These are phyloP conservation scores for Thecocarcelia acutangulata DNA, from an alignment of 2,888 invertebrate genomes.

Conservation along the genomic window DNA sequence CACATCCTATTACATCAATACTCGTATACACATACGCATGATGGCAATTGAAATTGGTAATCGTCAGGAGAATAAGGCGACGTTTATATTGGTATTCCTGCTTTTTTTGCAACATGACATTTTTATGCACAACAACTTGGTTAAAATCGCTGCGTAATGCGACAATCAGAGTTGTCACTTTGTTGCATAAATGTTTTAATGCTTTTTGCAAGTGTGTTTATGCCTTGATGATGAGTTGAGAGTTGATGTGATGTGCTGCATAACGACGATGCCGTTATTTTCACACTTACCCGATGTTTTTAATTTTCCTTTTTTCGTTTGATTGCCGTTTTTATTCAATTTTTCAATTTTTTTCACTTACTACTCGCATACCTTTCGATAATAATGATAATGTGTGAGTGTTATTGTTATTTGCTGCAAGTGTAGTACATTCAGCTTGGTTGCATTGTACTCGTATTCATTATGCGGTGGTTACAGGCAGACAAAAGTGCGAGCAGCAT, in stretches of 20 bases:
- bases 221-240: conserved; percentile 39
- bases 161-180: conserved; percentile 71
- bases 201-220: conserved; percentile 10
- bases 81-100: conserved; percentile 21
- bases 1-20: conserved; percentile 13
- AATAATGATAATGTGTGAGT: conserved; percentile 30
- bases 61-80: conserved; percentile 62
- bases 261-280: conserved; percentile 60
- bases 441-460: conserved; percentile 16
- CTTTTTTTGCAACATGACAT: conserved; percentile 36
- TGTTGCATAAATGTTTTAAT: conserved; percentile 58
- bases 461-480: conserved; percentile 9
- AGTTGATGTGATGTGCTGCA: conserved; percentile 55
- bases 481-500: conserved; percentile 50
- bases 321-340: conserved; percentile 32
- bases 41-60: conserved; percentile 55
- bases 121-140: conserved; percentile 50
- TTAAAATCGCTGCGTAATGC: conserved; percentile 70
- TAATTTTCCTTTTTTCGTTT: conserved; percentile 11
- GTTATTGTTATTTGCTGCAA: conserved; percentile 43
- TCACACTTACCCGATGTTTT: conserved; percentile 60
- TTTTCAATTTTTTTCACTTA: conserved; percentile 40
- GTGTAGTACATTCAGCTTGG: not conserved
- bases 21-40: conserved; percentile 53
- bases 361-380: conserved; percentile 18